These are phyloP conservation scores for Drosophila kepulauana DNA, from an alignment of 1,140 invertebrate species.

Conservation along the genomic window DNA sequence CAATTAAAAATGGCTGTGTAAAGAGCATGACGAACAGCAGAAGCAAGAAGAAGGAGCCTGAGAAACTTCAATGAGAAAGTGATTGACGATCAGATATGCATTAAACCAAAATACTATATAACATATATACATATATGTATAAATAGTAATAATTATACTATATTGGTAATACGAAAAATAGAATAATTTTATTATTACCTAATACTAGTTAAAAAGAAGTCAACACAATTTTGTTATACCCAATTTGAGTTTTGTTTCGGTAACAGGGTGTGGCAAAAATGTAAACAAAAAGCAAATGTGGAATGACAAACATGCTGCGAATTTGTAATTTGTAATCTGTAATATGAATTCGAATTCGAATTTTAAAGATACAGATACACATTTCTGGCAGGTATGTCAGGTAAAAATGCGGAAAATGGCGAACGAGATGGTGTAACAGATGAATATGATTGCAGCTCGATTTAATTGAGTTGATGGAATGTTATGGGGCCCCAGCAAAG, in stretches of 20 bases:
- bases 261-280: conserved; percentile 19
- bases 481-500: conserved; percentile 17
- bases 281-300: conserved; percentile 48
- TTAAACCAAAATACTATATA: too few relatives aligned
- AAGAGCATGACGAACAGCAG: conserved; percentile 26
- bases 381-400: conserved; percentile 21
- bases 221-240: neutral
- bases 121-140: too few relatives aligned
- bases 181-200: too few relatives aligned
- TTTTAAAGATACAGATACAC: conserved; percentile 33
- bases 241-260: neutral
- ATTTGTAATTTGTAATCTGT: conserved; percentile 82
- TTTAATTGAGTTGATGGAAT: conserved; percentile 78
- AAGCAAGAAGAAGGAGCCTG: neutral
- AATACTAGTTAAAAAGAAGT: too few relatives aligned
- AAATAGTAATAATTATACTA: neutral
- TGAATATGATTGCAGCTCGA: conserved; percentile 75
- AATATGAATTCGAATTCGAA: conserved; percentile 53
- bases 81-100: neutral
- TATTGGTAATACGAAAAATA: neutral
- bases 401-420: conserved; percentile 47
- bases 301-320: conserved; percentile 81
- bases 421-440: conserved; percentile 46
- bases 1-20: conserved; percentile 77
- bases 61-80: neutral